A percentile compares a stretch with the other conserved stretches of the same genome.
These are phyloP conservation scores for Tachysurus fulvidraco DNA, from an alignment of 2,113 vertebrate species.

Conservation along the genomic window DNA sequence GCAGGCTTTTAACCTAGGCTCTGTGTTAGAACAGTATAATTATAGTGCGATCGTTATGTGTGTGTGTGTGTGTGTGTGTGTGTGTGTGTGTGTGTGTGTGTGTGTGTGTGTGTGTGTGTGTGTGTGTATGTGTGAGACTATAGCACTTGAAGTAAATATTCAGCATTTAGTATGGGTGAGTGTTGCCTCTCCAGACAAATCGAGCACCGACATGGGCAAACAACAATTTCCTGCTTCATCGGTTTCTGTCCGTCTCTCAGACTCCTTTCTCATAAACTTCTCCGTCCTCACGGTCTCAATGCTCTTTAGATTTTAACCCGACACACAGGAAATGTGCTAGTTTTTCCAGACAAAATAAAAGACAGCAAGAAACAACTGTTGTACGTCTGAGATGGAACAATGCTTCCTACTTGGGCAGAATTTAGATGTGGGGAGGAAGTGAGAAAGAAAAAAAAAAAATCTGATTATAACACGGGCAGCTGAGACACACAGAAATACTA, in stretches of 20 bases:
- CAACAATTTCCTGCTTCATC: conserved; percentile 54
- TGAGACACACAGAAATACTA: neutral
- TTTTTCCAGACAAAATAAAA: conserved; percentile 4
- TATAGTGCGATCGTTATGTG: neutral
- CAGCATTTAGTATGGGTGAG: conserved; percentile 23
- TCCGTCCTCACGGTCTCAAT: too few relatives aligned
- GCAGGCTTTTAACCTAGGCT: neutral
- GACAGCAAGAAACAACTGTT: neutral
- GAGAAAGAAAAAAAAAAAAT: neutral
- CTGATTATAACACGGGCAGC: neutral
- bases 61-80: conserved; percentile 9
- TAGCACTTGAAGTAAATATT: neutral
- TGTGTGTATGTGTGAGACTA: neutral
- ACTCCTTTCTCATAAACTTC: neutral
- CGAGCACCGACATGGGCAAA: conserved; percentile 39
- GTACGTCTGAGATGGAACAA: neutral
- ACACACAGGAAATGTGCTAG: neutral
- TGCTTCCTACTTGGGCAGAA: neutral
- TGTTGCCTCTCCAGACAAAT: conserved; percentile 36
- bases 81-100: neutral
- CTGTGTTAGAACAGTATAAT: neutral
- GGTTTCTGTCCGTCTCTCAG: conserved; percentile 35
- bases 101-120: conserved; percentile 5
- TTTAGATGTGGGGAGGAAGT: neutral
- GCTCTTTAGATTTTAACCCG: neutral